phyloP scores from a whole-genome alignment of 2,113 vertebrate species.

The Solea senegalensis region DNA sequence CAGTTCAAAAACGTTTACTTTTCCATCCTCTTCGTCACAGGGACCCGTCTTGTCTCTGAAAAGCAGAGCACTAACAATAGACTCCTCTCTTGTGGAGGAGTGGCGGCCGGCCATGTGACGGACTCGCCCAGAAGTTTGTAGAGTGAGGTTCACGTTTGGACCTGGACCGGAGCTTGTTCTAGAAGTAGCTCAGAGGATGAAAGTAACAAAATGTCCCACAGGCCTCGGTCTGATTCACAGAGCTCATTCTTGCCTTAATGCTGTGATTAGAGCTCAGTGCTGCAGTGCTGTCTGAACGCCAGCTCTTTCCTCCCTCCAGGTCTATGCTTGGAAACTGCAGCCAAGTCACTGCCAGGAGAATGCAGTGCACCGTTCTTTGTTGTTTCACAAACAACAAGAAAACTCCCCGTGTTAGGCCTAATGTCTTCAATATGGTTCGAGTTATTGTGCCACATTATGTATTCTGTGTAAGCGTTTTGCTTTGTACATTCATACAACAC shows the following conservation, averaged over 20 bases:
- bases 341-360: constrained; percentile 50
- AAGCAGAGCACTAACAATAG: constrained; percentile 37
- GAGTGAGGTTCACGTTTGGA: constrained; percentile 30
- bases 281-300: constrained; percentile 49
- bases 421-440: background rate
- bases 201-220: constrained; percentile 50
- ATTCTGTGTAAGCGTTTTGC: background rate
- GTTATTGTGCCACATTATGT: background rate
- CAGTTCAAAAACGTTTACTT: background rate
- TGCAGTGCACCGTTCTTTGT: constrained; percentile 25
- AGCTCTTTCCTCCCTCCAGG: constrained; percentile 48
- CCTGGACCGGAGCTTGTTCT: constrained; percentile 31
- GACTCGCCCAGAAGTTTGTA: constrained; percentile 39
- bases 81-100: constrained; percentile 37
- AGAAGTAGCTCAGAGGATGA: constrained; percentile 42
- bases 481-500: background rate
- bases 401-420: background rate
- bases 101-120: constrained; percentile 29
- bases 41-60: constrained; percentile 17
- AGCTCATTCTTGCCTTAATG: constrained; percentile 55
- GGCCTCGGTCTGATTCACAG: constrained; percentile 38
- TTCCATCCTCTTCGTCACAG: constrained; percentile 10
- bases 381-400: constrained; percentile 36
- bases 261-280: constrained; percentile 56
- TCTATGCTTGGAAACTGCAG: constrained; percentile 35